Evolutionary conservation across 2,113 vertebrate genomes (phyloP).

Genomic region (Lasiurus borealis): DNA sequence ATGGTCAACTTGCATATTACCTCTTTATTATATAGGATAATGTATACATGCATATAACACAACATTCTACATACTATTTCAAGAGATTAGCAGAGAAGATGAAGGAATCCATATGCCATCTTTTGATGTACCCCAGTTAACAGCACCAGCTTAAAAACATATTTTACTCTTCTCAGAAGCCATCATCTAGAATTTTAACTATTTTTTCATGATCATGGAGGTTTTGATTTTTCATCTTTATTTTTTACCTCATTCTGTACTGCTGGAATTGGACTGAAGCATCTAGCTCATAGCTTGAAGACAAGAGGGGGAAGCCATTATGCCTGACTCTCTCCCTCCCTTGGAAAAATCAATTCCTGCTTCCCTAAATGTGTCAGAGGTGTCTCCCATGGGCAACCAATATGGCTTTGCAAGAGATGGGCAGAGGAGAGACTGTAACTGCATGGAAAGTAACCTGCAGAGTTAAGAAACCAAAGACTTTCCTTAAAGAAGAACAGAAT

Average conservation of each 20-base stretch:
- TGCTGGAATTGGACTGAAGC: not conserved
- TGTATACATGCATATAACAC: not conserved
- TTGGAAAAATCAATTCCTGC: not conserved
- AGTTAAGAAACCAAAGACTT: constrained; percentile 74
- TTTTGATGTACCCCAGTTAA: not conserved
- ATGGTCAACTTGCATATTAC: no score
- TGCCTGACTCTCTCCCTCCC: not conserved
- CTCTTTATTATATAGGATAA: not conserved
- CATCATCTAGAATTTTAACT: constrained; percentile 14
- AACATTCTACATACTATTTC: not conserved
- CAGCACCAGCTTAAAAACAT: not conserved
- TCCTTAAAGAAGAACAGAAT: constrained; percentile 46
- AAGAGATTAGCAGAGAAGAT: not conserved
- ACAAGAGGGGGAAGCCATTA: not conserved
- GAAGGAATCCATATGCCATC: not conserved
- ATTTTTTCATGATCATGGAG: constrained; percentile 13
- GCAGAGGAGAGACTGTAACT: not conserved
- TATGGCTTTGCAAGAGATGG: not conserved
- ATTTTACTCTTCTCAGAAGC: not conserved
- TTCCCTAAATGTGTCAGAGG: not conserved
- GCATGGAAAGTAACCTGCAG: not conserved
- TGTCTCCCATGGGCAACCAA: not conserved
- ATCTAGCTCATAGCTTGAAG: not conserved
- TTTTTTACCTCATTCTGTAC: not conserved
- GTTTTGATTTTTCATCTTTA: not conserved